Evolutionary conservation across 2,888 invertebrate genomes (phyloP).

Genomic region (Lydus trimaculatus): DNA sequence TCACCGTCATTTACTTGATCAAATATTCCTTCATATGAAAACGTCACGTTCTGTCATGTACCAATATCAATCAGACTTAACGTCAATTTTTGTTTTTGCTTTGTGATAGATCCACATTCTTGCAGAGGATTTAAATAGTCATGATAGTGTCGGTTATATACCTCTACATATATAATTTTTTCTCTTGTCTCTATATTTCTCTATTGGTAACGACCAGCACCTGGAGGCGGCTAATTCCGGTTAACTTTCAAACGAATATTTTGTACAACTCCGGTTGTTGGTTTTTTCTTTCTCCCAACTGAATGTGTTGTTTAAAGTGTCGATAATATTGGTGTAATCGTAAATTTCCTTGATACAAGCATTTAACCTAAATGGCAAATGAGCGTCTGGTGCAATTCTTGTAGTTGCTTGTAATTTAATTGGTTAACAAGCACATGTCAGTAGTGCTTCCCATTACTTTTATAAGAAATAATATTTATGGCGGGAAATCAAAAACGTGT

Average conservation of each 20-base stretch:
- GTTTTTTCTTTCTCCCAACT: neutral
- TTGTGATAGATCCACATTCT: slow-evolving; percentile 1
- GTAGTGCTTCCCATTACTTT: slow-evolving; percentile 35
- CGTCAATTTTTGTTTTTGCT: slow-evolving; percentile 49
- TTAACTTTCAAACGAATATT: too few species aligned
- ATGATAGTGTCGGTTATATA: neutral
- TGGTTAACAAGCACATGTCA: slow-evolving; percentile 48
- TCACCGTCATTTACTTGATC: slow-evolving; percentile 5
- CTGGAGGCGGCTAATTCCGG: too few species aligned
- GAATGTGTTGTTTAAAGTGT: neutral
- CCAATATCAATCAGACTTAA: slow-evolving; percentile 58
- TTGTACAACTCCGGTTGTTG: neutral
- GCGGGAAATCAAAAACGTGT: slow-evolving; percentile 44
- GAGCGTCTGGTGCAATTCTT: slow-evolving; percentile 7
- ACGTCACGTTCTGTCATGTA: slow-evolving; percentile 46
- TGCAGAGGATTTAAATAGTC: neutral
- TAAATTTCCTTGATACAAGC: neutral
- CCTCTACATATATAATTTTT: neutral
- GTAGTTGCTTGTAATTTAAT: slow-evolving; percentile 39
- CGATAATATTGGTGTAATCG: slow-evolving; percentile 3
- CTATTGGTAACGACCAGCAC: too few species aligned
- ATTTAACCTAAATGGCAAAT: slow-evolving; percentile 12
- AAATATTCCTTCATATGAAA: slow-evolving; percentile 29
- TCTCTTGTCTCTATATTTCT: neutral
- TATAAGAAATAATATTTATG: slow-evolving; percentile 39